Conservation (phyloP, 2,888 invertebrate species). For the Brachycybe producta region DNA sequence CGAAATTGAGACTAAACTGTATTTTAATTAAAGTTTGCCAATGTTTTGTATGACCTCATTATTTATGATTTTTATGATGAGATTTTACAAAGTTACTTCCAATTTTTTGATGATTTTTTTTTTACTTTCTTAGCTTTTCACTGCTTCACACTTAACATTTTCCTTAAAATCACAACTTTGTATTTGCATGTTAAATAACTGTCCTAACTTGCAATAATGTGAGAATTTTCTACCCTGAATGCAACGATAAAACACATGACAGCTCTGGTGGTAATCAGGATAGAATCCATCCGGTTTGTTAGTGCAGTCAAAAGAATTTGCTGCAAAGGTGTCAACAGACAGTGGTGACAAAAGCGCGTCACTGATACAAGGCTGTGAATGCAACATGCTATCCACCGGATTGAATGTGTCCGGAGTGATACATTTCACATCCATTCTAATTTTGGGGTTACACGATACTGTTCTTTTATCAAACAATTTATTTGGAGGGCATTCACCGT, state of each 20-base stretch:
- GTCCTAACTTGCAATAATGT: slow-evolving; percentile 23
- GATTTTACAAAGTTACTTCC: no score
- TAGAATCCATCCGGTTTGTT: slow-evolving; percentile 23
- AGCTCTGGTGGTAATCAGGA: slow-evolving; percentile 22
- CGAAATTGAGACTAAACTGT: no score
- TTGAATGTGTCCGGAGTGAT: no score
- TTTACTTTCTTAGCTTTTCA: no score
- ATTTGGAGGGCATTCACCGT: slow-evolving; percentile 19
- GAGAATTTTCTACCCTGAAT: slow-evolving; percentile 23
- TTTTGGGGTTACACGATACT: slow-evolving; percentile 16
- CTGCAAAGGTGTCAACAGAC: background rate
- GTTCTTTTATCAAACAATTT: slow-evolving; percentile 18
- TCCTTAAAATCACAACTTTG: slow-evolving; percentile 24
- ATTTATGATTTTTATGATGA: no score
- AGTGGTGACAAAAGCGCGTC: background rate
- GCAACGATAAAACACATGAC: slow-evolving; percentile 24
- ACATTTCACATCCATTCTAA: no score
- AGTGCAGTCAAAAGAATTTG: slow-evolving; percentile 19
- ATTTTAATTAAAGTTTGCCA: no score
- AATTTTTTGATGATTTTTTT: no score
- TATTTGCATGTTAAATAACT: slow-evolving; percentile 22
- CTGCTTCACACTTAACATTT: slow-evolving; percentile 21
- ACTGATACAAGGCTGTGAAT: slow-evolving; percentile 15
- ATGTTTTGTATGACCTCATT: no score
- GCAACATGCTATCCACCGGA: no score